Base-by-base conservation (phyloP, 2,797 vertebrate species). In the Phalanger gymnotis region DNA sequence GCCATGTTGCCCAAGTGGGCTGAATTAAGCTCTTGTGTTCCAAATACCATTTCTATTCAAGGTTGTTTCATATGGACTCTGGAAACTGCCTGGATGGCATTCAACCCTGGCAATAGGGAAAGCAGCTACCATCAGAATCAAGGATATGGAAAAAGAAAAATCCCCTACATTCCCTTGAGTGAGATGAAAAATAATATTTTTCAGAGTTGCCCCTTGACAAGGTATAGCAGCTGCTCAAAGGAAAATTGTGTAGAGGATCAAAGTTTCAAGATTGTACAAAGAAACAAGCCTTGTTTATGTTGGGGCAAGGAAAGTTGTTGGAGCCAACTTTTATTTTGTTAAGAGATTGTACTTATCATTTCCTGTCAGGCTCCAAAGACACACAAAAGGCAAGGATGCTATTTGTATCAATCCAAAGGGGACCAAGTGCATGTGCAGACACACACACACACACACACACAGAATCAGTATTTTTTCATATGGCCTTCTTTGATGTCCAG, bases 341-440 rank as follows among this genome's bases (percentile, higher is more conserved):
- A 5, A 31, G 61, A 47, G 0, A 0, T 0, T 96, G 54, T n/a
- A 52, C 28, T 91, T 91, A 94, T 87, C 34, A 52, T 73, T 40
- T 95, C 0, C n/a, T 94, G 28, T 2, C 0, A 27, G 2, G 11
- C 56, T 28, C 47, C 56, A 87, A 57, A 92, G 94, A 90, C 87
- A 90, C 93, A 92, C 58, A n/a, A 91, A 94, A 91, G 90, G 55
- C 2, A 90, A 47, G 0, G 47, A 90, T 25, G 90, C 90, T 19
- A 34, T 93, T 90, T 90, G 90, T 90, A 90, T 31, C 51, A 90
- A 90, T 47, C 90, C 52, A 54, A 54, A 90, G 52, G 90, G 90
- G 51, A 90, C 14, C 30, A 6, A 90, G 52, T 90, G 22, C 2
- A 2, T 6, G 22, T 25, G 12, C 58, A 61, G 11, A 34, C 31